A percentile compares a stretch with the other conserved stretches of the same genome.
Conservation (phyloP, 2,113 vertebrate species). For the Caranx ignobilis region DNA sequence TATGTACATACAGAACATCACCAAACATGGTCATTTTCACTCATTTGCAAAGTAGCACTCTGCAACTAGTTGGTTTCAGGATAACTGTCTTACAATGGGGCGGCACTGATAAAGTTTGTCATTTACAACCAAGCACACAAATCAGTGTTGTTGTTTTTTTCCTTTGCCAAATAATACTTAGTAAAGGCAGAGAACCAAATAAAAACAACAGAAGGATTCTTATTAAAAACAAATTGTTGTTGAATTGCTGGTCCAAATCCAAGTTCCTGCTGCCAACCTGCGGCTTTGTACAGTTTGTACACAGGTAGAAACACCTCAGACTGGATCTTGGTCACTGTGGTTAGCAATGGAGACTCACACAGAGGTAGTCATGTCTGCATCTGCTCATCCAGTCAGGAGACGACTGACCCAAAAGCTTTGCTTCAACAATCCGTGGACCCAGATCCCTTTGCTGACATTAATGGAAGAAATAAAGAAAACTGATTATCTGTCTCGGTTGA, state of each 20-base stretch:
- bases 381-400: conserved; percentile 50
- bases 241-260: conserved; percentile 61
- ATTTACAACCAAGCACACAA: conserved; percentile 72
- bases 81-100: conserved; percentile 69
- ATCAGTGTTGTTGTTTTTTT: conserved; percentile 40
- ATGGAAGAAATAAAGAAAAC: neutral
- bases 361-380: conserved; percentile 73
- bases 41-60: conserved; percentile 70
- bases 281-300: conserved; percentile 39
- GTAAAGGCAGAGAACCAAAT: conserved; percentile 53
- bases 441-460: conserved; percentile 46
- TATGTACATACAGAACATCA: conserved; percentile 81
- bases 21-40: conserved; percentile 75
- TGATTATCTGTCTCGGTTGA: conserved; percentile 55
- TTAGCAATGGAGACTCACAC: conserved; percentile 66
- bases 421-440: conserved; percentile 37
- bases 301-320: conserved; percentile 60
- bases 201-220: conserved; percentile 44
- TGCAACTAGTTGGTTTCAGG: conserved; percentile 65
- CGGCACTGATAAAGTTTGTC: conserved; percentile 66
- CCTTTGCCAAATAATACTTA: conserved; percentile 57
- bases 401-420: conserved; percentile 43
- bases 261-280: conserved; percentile 38
- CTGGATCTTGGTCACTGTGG: conserved; percentile 57
- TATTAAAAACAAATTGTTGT: conserved; percentile 42